Evolutionary conservation across 2,888 invertebrate genomes (phyloP).

Genomic region (Sisyra terminalis): DNA sequence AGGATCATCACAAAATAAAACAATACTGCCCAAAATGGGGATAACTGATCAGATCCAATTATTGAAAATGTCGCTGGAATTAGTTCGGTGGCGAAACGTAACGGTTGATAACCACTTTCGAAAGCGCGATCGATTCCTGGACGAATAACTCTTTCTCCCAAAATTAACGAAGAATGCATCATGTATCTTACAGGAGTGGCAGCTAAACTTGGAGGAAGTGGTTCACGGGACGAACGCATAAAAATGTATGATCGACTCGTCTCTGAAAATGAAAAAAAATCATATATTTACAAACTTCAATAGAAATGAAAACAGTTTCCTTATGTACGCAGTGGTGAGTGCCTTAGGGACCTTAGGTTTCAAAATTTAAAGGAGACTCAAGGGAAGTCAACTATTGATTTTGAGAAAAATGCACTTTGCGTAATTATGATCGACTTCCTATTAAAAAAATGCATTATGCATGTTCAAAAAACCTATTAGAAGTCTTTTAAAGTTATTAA

Average conservation of each 20-base stretch:
- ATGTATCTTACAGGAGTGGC: conserved; percentile 48
- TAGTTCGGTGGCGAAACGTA: conserved; percentile 77
- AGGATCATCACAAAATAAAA: conserved; percentile 72
- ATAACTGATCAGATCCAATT: conserved; percentile 54
- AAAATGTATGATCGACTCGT: conserved; percentile 53
- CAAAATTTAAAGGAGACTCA: no score
- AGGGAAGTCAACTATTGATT: no score
- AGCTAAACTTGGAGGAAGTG: conserved; percentile 39
- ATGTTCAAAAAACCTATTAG: no score
- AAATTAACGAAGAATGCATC: conserved; percentile 51
- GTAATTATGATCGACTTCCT: no score
- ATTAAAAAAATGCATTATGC: no score
- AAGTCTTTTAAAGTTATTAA: no score
- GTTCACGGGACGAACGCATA: conserved; percentile 43
- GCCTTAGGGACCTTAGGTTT: not conserved
- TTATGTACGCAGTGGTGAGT: not conserved
- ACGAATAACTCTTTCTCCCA: conserved; percentile 48
- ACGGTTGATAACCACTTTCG: conserved; percentile 66
- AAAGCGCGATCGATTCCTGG: conserved; percentile 35
- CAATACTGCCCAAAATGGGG: conserved; percentile 77
- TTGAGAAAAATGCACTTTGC: no score
- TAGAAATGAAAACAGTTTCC: not conserved
- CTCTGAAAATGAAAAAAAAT: conserved; percentile 32
- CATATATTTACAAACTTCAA: not conserved
- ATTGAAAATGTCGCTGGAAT: conserved; percentile 72